Conservation (phyloP, 2,797 vertebrate species). For the Enteromius trimaculatus region DNA sequence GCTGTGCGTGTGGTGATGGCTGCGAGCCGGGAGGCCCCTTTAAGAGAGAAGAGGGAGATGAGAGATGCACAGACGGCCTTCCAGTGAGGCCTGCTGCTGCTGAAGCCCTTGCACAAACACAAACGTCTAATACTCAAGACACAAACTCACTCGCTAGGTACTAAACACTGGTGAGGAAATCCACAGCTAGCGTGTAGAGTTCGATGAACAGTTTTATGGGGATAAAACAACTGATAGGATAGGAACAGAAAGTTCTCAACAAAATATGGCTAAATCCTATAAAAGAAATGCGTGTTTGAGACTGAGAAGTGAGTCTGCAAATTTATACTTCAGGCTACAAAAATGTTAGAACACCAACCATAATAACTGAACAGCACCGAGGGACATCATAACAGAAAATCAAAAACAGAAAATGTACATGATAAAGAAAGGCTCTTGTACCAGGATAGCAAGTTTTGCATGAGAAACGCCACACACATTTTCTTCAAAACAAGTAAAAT, state of each 20-base stretch:
- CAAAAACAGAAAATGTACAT: not conserved
- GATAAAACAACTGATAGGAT: not conserved
- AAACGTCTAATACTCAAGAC: constrained; percentile 30
- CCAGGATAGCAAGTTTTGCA: not conserved
- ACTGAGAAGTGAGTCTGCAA: not conserved
- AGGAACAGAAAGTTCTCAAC: not conserved
- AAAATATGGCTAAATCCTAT: not conserved
- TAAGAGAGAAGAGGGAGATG: constrained; percentile 81
- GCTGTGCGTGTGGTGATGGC: constrained; percentile 80
- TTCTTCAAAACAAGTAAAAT: not conserved
- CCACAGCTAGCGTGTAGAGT: not conserved
- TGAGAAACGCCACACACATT: not conserved
- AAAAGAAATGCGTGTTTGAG: not conserved
- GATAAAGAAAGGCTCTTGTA: not conserved
- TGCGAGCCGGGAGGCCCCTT: constrained; percentile 84
- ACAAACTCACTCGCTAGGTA: not conserved
- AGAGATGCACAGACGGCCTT: constrained; percentile 64
- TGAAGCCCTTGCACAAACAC: constrained; percentile 24
- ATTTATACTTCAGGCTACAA: not conserved
- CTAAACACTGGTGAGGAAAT: not conserved
- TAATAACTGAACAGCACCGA: not conserved
- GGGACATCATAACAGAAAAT: not conserved
- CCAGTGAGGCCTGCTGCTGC: constrained; percentile 55
- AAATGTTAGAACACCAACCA: not conserved
- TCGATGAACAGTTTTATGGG: constrained; percentile 12